Conservation (phyloP, 2,797 vertebrate species). For the Sebastes trivittatus region DNA sequence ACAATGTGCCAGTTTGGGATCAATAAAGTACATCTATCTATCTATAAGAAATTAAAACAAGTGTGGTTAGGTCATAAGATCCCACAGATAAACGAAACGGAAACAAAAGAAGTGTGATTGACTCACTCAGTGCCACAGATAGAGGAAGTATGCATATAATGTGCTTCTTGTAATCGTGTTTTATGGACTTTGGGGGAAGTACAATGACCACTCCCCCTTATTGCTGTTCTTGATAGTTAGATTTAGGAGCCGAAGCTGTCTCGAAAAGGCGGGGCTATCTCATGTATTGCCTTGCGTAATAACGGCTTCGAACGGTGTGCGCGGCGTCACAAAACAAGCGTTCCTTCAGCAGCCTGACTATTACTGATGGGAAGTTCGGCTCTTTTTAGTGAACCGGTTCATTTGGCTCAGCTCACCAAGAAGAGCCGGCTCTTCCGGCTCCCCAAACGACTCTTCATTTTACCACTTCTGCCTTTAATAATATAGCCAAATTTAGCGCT, state of each 20-base stretch:
- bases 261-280: conserved; percentile 33
- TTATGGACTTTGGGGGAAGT: conserved; percentile 38
- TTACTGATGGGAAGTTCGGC: not conserved
- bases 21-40: no score
- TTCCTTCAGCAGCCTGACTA: conserved; percentile 1
- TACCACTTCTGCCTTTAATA: no score
- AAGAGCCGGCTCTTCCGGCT: no score
- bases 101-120: not conserved
- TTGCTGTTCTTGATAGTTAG: not conserved
- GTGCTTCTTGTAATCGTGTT: conserved; percentile 17
- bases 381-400: no score
- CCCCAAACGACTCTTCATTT: no score
- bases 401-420: no score
- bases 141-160: not conserved
- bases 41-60: not conserved
- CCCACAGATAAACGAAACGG: not conserved
- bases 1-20: no score
- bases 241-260: fast-evolving
- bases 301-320: not conserved
- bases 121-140: not conserved
- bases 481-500: no score
- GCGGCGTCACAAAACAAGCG: conserved; percentile 50
- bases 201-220: conserved; percentile 50
- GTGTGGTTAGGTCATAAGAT: not conserved
- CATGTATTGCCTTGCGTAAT: fast-evolving